Percentiles rank a stretch among this genome's conserved stretches.
phyloP scores from a whole-genome alignment of 2,888 invertebrate genomes.

The Ichneumon xanthorius region DNA sequence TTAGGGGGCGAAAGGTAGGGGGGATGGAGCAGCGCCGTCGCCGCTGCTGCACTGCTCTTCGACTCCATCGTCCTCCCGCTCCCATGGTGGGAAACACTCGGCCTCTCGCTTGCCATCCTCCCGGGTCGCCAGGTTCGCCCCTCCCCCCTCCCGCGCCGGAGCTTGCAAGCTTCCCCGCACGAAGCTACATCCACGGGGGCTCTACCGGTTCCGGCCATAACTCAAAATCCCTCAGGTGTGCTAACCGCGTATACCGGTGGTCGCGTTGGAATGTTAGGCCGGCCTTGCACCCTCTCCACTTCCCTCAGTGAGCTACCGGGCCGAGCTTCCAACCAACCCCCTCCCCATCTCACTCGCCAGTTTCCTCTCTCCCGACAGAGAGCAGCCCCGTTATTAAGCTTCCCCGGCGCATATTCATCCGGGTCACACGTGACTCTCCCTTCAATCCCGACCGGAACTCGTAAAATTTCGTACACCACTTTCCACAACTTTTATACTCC shows the following conservation, averaged over 20 bases:
- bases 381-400: slow-evolving; percentile 66
- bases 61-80: slow-evolving; percentile 24
- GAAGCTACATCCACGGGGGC: slow-evolving; percentile 46
- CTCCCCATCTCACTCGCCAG: slow-evolving; percentile 28
- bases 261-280: slow-evolving; percentile 77
- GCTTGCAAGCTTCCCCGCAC: slow-evolving; percentile 43
- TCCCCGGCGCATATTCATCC: slow-evolving; percentile 40
- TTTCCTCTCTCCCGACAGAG: slow-evolving; percentile 22
- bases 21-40: slow-evolving; percentile 9
- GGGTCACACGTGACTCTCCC: slow-evolving; percentile 43
- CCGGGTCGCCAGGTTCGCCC: slow-evolving; percentile 3
- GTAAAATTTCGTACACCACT: neutral
- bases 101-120: slow-evolving; percentile 22
- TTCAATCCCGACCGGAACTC: slow-evolving; percentile 18
- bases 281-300: slow-evolving; percentile 36
- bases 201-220: slow-evolving; percentile 77
- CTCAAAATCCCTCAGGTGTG: slow-evolving; percentile 83
- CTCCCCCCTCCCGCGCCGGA: neutral
- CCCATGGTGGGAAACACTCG: slow-evolving; percentile 29
- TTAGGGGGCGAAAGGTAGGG: slow-evolving; percentile 72
- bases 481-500: neutral
- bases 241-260: slow-evolving; percentile 78
- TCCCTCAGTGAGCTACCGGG: slow-evolving; percentile 15
- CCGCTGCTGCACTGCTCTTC: slow-evolving; percentile 8
- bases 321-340: slow-evolving; percentile 30